Percentiles rank a stretch among this genome's conserved stretches.
These are phyloP conservation scores for Tipula helvola DNA, from an alignment of 2,888 invertebrate species.

Conservation along the genomic window DNA sequence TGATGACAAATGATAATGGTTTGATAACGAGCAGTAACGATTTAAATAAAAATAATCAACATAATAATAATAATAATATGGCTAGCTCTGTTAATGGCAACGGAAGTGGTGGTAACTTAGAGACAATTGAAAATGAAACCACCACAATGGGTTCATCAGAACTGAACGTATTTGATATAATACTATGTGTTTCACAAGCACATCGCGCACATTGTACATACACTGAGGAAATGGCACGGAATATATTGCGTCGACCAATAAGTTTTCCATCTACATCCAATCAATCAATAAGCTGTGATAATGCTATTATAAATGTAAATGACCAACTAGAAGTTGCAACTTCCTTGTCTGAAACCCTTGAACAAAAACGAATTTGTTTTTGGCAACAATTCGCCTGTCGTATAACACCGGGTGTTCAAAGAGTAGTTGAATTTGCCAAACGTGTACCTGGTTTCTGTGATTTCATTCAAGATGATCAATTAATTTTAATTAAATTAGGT, in stretches of 20 bases:
- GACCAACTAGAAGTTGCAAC: constrained; percentile 34
- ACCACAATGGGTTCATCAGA: constrained; percentile 33
- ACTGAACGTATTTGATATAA: constrained; percentile 64
- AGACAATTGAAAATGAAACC: constrained; percentile 28
- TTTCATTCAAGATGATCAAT: constrained; percentile 89
- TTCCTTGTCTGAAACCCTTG: constrained; percentile 51
- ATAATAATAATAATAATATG: constrained; percentile 17
- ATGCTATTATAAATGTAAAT: constrained; percentile 24
- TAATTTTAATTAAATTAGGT: constrained; percentile 90
- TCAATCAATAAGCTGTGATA: constrained; percentile 8
- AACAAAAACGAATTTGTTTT: constrained; percentile 64
- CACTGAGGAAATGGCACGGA: constrained; percentile 69
- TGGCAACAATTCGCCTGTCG: constrained; percentile 82
- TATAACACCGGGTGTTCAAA: constrained; percentile 82
- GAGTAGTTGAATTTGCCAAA: constrained; percentile 94
- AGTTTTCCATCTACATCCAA: constrained; percentile 38
- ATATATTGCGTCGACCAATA: constrained; percentile 55
- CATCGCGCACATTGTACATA: constrained; percentile 81
- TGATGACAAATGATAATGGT: constrained; percentile 28
- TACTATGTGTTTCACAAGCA: constrained; percentile 67
- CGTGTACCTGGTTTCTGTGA: constrained; percentile 84
- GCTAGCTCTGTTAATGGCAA: not conserved
- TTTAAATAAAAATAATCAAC: constrained; percentile 18
- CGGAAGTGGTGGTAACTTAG: not conserved
- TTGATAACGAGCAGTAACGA: constrained; percentile 11